Conservation (phyloP, 2,113 vertebrate genomes). For the Cyanistes caeruleus region DNA sequence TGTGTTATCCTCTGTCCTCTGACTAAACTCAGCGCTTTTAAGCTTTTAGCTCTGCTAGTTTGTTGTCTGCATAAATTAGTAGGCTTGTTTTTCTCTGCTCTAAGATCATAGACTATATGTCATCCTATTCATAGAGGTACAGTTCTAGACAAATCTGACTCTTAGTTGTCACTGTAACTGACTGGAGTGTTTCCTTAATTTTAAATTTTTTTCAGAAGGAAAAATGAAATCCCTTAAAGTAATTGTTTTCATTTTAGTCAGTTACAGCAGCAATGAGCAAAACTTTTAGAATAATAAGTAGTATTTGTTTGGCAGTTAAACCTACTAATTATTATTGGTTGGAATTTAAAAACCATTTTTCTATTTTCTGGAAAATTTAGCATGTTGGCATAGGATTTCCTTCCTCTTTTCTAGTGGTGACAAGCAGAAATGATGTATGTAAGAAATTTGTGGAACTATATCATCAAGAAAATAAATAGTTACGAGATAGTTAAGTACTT, state of each 20-base stretch:
- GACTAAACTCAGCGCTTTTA: not conserved
- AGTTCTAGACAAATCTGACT: not conserved
- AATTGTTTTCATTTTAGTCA: not conserved
- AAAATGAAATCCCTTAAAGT: not conserved
- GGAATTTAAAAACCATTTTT: not conserved
- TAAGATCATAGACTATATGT: not conserved
- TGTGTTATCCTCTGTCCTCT: not conserved
- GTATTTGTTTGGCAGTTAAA: not conserved
- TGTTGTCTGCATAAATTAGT: not conserved
- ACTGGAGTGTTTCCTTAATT: not conserved
- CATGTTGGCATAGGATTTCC: not conserved
- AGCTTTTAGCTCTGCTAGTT: not conserved
- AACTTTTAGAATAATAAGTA: not conserved
- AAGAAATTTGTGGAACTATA: constrained; percentile 86
- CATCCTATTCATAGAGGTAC: not conserved
- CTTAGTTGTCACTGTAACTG: not conserved
- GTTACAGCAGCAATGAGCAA: not conserved
- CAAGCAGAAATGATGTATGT: constrained; percentile 88
- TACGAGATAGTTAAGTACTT: constrained; percentile 76
- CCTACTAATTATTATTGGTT: not conserved
- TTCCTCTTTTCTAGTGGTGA: constrained; percentile 76
- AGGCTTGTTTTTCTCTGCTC: not conserved
- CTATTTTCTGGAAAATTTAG: not conserved
- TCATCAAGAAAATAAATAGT: constrained; percentile 83
- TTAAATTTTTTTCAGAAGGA: not conserved